Evolutionary conservation across 2,797 vertebrate species (phyloP).

Genomic region (Pipistrellus pipistrellus): DNA sequence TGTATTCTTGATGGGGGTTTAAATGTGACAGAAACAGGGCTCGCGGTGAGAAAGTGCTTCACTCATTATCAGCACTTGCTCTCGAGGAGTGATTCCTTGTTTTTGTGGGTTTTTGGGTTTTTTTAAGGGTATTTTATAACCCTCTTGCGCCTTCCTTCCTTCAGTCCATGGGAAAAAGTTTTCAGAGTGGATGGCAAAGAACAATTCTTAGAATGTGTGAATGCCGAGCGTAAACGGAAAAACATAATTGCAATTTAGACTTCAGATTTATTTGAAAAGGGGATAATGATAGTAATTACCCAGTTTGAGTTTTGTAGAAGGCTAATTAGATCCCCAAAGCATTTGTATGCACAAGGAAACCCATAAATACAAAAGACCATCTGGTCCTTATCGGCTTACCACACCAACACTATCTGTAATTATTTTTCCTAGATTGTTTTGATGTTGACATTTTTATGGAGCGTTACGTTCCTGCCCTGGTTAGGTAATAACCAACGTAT

Average conservation of each 20-base stretch:
- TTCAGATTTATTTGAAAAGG: conserved; percentile 93
- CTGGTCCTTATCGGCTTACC: conserved; percentile 91
- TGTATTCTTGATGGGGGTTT: conserved; percentile 40
- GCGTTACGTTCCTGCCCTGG: conserved; percentile 84
- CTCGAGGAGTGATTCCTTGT: conserved; percentile 61
- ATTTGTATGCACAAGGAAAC: conserved; percentile 91
- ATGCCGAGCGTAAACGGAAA: conserved; percentile 89
- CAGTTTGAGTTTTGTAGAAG: conserved; percentile 93
- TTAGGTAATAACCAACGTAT: conserved; percentile 86
- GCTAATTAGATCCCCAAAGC: conserved; percentile 93
- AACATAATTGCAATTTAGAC: conserved; percentile 93
- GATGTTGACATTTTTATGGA: conserved; percentile 91
- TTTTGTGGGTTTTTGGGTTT: not conserved
- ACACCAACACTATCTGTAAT: conserved; percentile 90
- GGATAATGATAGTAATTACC: conserved; percentile 94
- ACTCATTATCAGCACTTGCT: conserved; percentile 34
- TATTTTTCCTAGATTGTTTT: conserved; percentile 91
- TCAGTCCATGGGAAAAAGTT: conserved; percentile 81
- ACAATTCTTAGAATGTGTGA: conserved; percentile 86
- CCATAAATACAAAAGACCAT: conserved; percentile 92
- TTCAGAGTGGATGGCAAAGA: conserved; percentile 85
- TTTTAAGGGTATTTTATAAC: not conserved
- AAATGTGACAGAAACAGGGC: conserved; percentile 45
- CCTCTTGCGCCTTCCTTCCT: conserved; percentile 77
- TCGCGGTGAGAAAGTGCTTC: conserved; percentile 28